These are phyloP conservation scores for Thaleichthys pacificus DNA, from an alignment of 2,797 vertebrate genomes.

Conservation along the genomic window DNA sequence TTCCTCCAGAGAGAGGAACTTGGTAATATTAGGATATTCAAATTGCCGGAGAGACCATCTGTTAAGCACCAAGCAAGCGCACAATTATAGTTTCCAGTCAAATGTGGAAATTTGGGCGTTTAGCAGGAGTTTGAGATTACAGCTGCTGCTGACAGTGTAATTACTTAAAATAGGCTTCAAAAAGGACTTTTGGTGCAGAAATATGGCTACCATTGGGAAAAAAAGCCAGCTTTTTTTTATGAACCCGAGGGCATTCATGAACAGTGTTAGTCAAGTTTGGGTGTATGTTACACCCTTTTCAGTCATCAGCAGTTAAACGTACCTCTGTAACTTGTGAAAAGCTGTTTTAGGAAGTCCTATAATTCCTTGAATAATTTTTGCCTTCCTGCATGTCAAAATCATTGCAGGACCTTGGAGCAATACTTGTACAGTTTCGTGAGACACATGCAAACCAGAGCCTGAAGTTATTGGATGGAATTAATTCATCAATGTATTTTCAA, in stretches of 20 bases:
- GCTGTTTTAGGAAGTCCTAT: constrained; percentile 3
- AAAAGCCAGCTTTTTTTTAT: constrained; percentile 49
- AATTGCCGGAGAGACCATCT: constrained; percentile 62
- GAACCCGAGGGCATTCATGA: constrained; percentile 40
- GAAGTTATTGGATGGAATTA: background rate
- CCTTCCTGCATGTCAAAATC: background rate
- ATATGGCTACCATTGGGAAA: constrained; percentile 46
- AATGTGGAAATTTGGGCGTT: constrained; percentile 70
- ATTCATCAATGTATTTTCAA: background rate
- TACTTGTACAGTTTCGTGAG: background rate
- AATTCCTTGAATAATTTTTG: background rate
- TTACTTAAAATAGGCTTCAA: constrained; percentile 68
- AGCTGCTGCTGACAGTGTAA: constrained; percentile 72
- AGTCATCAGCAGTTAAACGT: constrained; percentile 18
- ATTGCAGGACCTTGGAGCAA: background rate
- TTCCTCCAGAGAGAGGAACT: constrained; percentile 62
- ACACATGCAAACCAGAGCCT: background rate
- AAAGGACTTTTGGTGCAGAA: constrained; percentile 62
- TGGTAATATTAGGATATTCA: constrained; percentile 68
- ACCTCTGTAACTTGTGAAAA: background rate
- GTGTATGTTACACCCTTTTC: constrained; percentile 16
- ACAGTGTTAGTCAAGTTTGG: constrained; percentile 25
- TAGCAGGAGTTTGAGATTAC: constrained; percentile 67
- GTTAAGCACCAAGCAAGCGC: constrained; percentile 56
- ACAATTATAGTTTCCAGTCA: constrained; percentile 71